Evolutionary conservation across 2,113 vertebrate genomes (phyloP).

Genomic region (Cryptomyrus ogoouensis): DNA sequence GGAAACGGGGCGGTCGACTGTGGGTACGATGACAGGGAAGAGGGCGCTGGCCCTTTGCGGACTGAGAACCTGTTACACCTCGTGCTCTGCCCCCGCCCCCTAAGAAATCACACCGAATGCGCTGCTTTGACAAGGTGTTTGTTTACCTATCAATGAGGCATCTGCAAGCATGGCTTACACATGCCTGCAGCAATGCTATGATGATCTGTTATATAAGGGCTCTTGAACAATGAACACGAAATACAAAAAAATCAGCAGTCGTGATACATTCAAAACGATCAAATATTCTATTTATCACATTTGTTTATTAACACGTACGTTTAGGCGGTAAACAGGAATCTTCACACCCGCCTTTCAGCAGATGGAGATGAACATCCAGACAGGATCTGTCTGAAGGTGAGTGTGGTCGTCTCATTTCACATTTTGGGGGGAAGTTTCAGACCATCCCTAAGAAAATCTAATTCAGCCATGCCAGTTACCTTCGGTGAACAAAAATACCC

Average conservation of each 20-base stretch:
- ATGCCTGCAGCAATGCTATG: background rate
- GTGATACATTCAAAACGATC: background rate
- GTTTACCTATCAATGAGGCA: background rate
- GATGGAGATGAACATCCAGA: background rate
- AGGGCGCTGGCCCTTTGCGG: background rate
- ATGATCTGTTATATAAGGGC: background rate
- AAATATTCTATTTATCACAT: background rate
- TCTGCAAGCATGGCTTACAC: background rate
- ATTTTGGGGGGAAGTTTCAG: background rate
- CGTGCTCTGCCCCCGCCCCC: background rate
- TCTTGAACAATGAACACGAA: background rate
- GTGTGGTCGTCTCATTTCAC: background rate
- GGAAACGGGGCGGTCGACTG: background rate
- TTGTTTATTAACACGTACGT: background rate
- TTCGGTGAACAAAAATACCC: background rate
- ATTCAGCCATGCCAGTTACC: background rate
- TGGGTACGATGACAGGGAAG: background rate
- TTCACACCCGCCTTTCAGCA: background rate
- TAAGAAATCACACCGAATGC: background rate
- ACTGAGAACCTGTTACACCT: background rate
- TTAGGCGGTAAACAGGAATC: background rate
- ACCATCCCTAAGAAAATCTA: background rate
- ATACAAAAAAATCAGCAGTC: background rate
- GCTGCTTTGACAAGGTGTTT: background rate
- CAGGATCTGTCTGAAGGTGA: background rate